Evolutionary conservation across 2,888 invertebrate genomes (phyloP), one percentile per base, ranked within the genome.

Genomic region (Dryocosmus kuriphilus): DNA sequence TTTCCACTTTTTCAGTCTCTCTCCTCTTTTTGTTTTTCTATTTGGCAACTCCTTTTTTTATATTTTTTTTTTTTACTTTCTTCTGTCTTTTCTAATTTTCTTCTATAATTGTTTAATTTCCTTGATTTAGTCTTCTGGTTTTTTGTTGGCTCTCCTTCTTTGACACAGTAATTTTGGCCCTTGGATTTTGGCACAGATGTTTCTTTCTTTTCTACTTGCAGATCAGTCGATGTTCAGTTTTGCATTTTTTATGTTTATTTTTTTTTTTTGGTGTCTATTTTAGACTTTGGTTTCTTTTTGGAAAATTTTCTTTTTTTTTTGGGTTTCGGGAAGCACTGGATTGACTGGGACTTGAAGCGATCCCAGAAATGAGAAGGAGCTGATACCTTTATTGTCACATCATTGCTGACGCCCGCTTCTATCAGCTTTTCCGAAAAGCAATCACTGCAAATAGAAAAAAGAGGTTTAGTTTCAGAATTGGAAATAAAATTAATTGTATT

Each of bases 361-460:
- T 87, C 85, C 87, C 88, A 86, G 86, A 87, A 84, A 89, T 87
- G 85, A 84, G 83, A 87, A 85, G 86, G 87, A 86, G 85, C 83
- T 87, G 86, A 85, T 87, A 86, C 86, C 87, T 88, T 91, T 91
- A 90, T 91, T 91, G 91, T 91, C 91, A 91, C 91, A 91, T 91
- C 90, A 88, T 91, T 87, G 86, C 85, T 84, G 85, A 80, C 85
- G 84, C 85, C 86, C 81, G 83, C 86, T 79, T 83, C 84, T 86
- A 88, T 89, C 88, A 88, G 87, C 90, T 89, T 85, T 86, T 86
- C 83, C 87, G 84, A 86, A 86, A 86, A 89, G 89, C 88, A 87
- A 86, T 88, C 85, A 80, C 91, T 91, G 89, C 7, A 86, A 89
- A 80, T 73, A 86, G 61, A 86, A 76, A 83, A 83, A 38, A 24